Percentiles rank a stretch among this genome's conserved stretches.
phyloP scores from a whole-genome alignment of 2,888 invertebrate species.

The Eupeodes luniger region DNA sequence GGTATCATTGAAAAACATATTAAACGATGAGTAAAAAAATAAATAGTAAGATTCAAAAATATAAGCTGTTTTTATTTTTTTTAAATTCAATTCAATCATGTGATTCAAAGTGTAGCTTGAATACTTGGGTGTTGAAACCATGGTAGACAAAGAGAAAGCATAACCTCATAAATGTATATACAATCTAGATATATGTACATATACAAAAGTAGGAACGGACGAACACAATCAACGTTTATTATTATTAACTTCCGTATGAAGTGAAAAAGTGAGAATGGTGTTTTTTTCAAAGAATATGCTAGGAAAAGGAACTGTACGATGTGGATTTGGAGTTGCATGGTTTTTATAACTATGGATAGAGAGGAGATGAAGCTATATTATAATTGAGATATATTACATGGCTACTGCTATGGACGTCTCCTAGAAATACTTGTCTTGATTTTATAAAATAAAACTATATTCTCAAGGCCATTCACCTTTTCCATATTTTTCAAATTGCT shows the following conservation, averaged over 20 bases:
- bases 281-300: neutral
- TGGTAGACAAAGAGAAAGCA: slow-evolving; percentile 44
- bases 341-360: neutral
- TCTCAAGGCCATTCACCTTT: too few species aligned
- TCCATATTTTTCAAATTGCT: too few species aligned
- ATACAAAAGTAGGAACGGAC: slow-evolving; percentile 24
- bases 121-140: neutral
- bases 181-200: neutral
- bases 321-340: neutral
- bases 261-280: slow-evolving; percentile 1
- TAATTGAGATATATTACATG: too few species aligned
- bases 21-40: too few species aligned
- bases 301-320: neutral
- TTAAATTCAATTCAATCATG: neutral
- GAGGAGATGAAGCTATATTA: too few species aligned
- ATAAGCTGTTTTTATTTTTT: too few species aligned
- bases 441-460: too few species aligned
- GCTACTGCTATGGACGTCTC: too few species aligned
- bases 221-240: slow-evolving; percentile 61
- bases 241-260: slow-evolving; percentile 51
- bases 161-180: slow-evolving; percentile 25
- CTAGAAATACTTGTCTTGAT: too few species aligned
- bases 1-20: too few species aligned
- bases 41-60: too few species aligned
- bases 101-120: neutral